These are phyloP conservation scores for Mixornis gularis DNA, from an alignment of 2,113 vertebrate species.

Conservation along the genomic window DNA sequence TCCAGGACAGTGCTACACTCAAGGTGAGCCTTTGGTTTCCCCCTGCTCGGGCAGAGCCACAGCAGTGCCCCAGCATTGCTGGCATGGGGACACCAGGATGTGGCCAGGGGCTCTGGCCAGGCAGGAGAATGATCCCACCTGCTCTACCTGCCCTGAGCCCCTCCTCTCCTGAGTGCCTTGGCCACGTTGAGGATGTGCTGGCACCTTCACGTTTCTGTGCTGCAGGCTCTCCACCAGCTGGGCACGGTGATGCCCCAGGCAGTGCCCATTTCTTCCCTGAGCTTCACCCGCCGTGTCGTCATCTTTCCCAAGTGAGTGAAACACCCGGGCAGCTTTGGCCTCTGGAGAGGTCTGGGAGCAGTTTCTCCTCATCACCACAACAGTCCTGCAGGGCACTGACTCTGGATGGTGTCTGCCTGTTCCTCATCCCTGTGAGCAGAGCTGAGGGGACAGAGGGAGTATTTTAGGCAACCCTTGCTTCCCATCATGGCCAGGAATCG, in stretches of 20 bases:
- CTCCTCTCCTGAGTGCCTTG: background rate
- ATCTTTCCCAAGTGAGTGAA: background rate
- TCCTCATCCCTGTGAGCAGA: rapidly evolving
- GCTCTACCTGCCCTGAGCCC: background rate
- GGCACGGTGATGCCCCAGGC: background rate
- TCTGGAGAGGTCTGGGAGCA: background rate
- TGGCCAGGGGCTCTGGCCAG: background rate
- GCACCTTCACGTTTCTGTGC: rapidly evolving
- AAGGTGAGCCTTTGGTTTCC: background rate
- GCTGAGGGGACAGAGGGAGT: background rate
- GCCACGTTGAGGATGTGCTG: rapidly evolving
- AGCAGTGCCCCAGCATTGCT: background rate
- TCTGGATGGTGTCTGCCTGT: rapidly evolving
- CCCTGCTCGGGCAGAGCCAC: background rate
- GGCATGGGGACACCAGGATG: rapidly evolving
- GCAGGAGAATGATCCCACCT: background rate
- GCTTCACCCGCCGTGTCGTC: background rate
- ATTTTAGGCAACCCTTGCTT: background rate
- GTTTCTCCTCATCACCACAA: background rate
- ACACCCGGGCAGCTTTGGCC: background rate
- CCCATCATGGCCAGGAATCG: background rate
- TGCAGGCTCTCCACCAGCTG: background rate
- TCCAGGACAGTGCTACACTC: rapidly evolving
- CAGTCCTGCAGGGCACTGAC: background rate
- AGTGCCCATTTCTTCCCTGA: background rate